Base-by-base conservation (phyloP, 2,113 vertebrate genomes). In the Crypturellus undulatus region DNA sequence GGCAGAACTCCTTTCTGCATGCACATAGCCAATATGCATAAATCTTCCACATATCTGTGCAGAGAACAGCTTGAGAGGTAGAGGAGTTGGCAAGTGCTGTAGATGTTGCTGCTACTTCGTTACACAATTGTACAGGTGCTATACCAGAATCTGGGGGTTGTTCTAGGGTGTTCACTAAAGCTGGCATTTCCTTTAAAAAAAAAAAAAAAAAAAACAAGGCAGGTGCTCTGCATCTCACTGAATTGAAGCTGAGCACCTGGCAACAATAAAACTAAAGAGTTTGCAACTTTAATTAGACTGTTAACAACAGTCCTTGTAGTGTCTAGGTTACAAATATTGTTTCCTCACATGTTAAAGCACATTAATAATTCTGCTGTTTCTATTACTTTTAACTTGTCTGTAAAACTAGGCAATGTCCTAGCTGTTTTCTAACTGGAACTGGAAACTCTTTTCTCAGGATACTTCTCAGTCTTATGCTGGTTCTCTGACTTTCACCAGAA, bases 31-130 rank as follows among this genome's bases (percentile, higher is more conserved):
- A 25, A 0, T 76, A 6, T 24, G 15, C 63, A 52, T 58, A 0
- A n/a, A 7, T 83, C 24, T 56, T 68, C 59, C 40, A 25, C 4
- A 2, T 9, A 2, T 0, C 1, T n/a, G 15, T 77, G n/a, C 72
- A 71, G 65, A 65, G 73, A 32, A 47, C 87, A 81, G 10, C 45
- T 67, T 45, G 45, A 60, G 73, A 81, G 24, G 30, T 2, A 59
- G 40, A 81, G 36, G 25, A 47, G 58, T 43, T 71, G 34, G 56
- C 28, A 47, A 47, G 24, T n/a, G 36, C 40, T 85, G 59, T 47
- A 73, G 51, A 69, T 90, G 34, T 63, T 1, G 1, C 40, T 78
- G n/a, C 43, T 78, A 36, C 38, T 40, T 36, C 26, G 12, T 84
- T 82, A 64, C 26, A 52, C 24, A 24, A 52, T 52, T 52, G 36